Percentiles rank a stretch among this genome's conserved stretches.
Evolutionary conservation across 1,140 invertebrate genomes (phyloP).

Genomic region (Cheumatopsyche charites): DNA sequence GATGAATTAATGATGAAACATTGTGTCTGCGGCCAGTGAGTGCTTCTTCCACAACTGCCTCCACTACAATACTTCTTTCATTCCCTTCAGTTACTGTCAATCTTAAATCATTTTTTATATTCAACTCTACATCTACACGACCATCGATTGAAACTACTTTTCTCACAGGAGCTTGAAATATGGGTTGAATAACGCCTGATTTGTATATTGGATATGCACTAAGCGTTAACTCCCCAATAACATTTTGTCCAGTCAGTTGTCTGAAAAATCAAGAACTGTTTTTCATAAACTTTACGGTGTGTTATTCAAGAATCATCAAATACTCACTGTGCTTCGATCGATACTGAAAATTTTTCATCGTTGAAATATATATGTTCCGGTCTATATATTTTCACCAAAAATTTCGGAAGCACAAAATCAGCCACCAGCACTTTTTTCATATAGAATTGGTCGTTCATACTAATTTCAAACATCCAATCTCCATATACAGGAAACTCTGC

Average conservation of each 20-base stretch:
- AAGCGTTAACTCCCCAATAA: slow-evolving; percentile 78
- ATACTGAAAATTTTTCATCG: slow-evolving; percentile 76
- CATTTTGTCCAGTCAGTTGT: slow-evolving; percentile 75
- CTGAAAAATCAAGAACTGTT: slow-evolving; percentile 51
- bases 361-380: slow-evolving; percentile 82
- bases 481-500: slow-evolving; percentile 87
- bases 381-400: slow-evolving; percentile 82
- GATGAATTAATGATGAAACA: slow-evolving; percentile 70
- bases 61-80: slow-evolving; percentile 74
- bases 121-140: slow-evolving; percentile 75
- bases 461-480: slow-evolving; percentile 76
- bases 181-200: slow-evolving; percentile 78
- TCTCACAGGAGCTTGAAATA: slow-evolving; percentile 72
- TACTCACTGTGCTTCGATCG: slow-evolving; percentile 82
- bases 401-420: slow-evolving; percentile 93
- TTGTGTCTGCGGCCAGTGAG: slow-evolving; percentile 84
- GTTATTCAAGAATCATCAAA: neutral
- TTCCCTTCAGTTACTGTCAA: slow-evolving; percentile 75
- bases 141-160: slow-evolving; percentile 85
- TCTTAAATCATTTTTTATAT: slow-evolving; percentile 69
- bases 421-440: slow-evolving; percentile 80
- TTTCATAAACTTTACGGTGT: no score
- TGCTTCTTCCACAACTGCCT: slow-evolving; percentile 81
- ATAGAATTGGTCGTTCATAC: slow-evolving; percentile 66
- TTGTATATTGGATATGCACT: slow-evolving; percentile 78